Conservation (phyloP, 2,797 vertebrate genomes). For the Monodelphis domestica region DNA sequence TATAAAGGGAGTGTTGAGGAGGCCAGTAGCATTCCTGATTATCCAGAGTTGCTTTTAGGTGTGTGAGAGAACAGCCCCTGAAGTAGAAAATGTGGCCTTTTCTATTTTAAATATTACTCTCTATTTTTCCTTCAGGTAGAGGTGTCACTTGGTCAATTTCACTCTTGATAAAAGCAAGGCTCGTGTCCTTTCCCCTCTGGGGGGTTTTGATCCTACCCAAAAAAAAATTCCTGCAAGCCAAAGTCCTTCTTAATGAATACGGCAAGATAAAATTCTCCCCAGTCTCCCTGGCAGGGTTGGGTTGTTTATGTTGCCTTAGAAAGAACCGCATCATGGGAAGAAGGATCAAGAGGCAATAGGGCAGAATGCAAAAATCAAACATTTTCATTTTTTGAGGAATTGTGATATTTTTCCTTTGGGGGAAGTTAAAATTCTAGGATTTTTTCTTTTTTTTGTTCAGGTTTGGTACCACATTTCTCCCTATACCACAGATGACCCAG, state of each 20-base stretch:
- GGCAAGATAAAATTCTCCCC: slow-evolving; percentile 21
- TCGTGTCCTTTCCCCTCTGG: slow-evolving; percentile 30
- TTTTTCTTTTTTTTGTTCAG: not conserved
- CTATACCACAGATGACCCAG: not conserved
- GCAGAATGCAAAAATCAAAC: not conserved
- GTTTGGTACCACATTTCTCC: not conserved
- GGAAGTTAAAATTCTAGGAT: not conserved
- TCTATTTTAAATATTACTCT: slow-evolving; percentile 66
- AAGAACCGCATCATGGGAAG: not conserved
- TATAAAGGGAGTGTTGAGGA: slow-evolving; percentile 21
- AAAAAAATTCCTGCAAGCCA: slow-evolving; percentile 38
- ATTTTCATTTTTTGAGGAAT: not conserved
- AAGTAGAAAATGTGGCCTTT: slow-evolving; percentile 56
- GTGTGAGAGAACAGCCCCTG: slow-evolving; percentile 40
- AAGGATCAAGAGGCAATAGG: not conserved
- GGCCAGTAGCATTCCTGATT: slow-evolving; percentile 26
- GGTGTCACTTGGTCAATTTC: slow-evolving; percentile 64
- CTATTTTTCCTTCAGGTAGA: slow-evolving; percentile 60
- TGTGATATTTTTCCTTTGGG: not conserved
- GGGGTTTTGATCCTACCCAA: slow-evolving; percentile 55
- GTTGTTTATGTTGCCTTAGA: not conserved
- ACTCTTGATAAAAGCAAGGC: slow-evolving; percentile 64
- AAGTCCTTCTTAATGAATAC: not conserved
- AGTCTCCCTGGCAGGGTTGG: slow-evolving; percentile 30
- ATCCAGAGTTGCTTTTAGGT: slow-evolving; percentile 34